These are phyloP conservation scores for Acholoe squamosa DNA, from an alignment of 2,888 invertebrate species.

Conservation along the genomic window DNA sequence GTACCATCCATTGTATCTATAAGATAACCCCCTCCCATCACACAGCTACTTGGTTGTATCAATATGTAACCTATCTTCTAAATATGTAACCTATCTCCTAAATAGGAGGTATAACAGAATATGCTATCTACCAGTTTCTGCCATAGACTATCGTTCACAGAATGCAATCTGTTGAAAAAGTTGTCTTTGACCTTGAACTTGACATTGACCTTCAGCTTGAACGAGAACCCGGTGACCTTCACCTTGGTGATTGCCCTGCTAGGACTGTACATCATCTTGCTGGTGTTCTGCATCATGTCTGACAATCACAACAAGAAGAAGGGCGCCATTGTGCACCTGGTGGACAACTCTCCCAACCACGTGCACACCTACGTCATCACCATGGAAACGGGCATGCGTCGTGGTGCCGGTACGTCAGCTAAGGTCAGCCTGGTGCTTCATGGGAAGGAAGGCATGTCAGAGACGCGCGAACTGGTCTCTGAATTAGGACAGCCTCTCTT, in stretches of 20 bases:
- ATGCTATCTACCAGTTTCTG: too few species aligned
- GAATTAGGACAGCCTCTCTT: constrained; percentile 76
- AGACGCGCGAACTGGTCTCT: constrained; percentile 82
- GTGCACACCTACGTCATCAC: constrained; percentile 81
- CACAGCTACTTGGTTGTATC: too few species aligned
- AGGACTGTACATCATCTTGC: constrained; percentile 75
- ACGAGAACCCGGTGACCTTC: constrained; percentile 77
- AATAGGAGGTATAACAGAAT: too few species aligned
- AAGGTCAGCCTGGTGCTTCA: constrained; percentile 83
- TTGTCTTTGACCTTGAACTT: not conserved
- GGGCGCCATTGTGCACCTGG: constrained; percentile 75
- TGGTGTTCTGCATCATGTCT: constrained; percentile 74
- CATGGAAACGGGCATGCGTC: constrained; percentile 81
- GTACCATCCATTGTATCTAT: too few species aligned
- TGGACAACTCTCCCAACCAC: constrained; percentile 80
- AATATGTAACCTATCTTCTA: too few species aligned
- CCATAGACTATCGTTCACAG: not conserved
- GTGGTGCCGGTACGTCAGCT: constrained; percentile 82
- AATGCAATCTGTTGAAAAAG: constrained; percentile 22
- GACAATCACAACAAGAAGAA: constrained; percentile 77
- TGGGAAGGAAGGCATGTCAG: constrained; percentile 83
- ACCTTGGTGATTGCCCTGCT: constrained; percentile 74
- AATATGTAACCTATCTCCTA: too few species aligned
- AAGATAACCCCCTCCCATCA: too few species aligned
- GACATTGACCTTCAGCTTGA: constrained; percentile 71